A percentile compares a stretch with the other conserved stretches of the same genome.
These are phyloP conservation scores for Glyphotaelius pellucidus DNA, from an alignment of 2,888 invertebrate species.

Conservation along the genomic window DNA sequence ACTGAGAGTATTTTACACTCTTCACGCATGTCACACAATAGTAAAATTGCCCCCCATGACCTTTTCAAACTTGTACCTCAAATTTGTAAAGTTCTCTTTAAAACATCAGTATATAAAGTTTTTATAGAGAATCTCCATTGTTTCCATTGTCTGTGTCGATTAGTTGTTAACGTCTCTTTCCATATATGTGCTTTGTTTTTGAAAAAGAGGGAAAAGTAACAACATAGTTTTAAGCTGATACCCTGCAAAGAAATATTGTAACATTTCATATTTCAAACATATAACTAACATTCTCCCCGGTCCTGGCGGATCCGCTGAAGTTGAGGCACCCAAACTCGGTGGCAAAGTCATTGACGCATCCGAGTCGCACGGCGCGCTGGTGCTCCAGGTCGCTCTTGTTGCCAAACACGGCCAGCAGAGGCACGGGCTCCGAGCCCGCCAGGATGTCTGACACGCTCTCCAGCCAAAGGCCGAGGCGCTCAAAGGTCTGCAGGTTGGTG, in stretches of 20 bases:
- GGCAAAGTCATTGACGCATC: constrained; percentile 81
- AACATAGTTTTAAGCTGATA: not conserved
- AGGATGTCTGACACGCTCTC: constrained; percentile 74
- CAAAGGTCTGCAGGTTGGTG: constrained; percentile 88
- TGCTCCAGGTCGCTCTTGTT: constrained; percentile 87
- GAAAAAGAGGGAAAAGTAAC: not conserved
- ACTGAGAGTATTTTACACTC: no score
- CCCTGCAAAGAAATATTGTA: not conserved
- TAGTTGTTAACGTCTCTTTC: no score
- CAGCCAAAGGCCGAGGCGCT: constrained; percentile 86
- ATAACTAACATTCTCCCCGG: constrained; percentile 82
- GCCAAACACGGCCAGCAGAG: constrained; percentile 80
- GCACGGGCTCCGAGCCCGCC: constrained; percentile 68
- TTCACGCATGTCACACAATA: no score
- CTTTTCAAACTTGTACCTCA: no score
- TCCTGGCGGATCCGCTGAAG: constrained; percentile 83
- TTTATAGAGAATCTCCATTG: no score
- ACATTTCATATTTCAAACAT: not conserved
- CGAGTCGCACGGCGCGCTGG: constrained; percentile 82
- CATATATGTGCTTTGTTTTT: no score
- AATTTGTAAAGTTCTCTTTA: no score
- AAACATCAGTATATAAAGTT: no score
- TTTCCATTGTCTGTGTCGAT: no score
- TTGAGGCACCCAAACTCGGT: constrained; percentile 80
- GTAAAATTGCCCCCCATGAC: no score